Conservation (phyloP, 37 sponge, comb jelly and placozoan species). For the Hexactinellida sp. region DNA sequence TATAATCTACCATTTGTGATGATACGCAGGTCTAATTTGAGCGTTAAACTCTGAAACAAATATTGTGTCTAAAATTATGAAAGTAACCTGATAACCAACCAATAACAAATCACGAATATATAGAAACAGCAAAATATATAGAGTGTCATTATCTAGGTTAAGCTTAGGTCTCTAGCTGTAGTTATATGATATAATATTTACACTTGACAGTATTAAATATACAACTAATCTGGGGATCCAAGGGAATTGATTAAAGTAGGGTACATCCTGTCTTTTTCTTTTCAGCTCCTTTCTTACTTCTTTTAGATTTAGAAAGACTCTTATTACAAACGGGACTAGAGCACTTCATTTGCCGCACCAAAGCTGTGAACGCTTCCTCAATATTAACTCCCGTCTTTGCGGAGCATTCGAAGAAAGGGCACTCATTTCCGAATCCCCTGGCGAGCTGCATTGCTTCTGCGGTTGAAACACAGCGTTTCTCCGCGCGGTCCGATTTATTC, state of each 20-base stretch:
- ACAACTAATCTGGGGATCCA: background rate
- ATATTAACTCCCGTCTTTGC: background rate
- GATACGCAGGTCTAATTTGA: too few species aligned
- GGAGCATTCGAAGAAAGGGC: background rate
- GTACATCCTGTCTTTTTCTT: background rate
- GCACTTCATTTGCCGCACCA: background rate
- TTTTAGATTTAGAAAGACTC: background rate
- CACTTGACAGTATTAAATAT: background rate
- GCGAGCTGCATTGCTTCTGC: background rate
- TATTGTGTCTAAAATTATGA: too few species aligned
- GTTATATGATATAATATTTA: background rate
- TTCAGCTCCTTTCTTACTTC: background rate
- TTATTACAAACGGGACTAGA: background rate
- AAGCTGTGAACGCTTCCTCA: background rate
- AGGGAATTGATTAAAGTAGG: background rate
- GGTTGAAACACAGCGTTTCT: background rate
- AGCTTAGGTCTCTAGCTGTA: too few species aligned
- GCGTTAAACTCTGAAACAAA: too few species aligned
- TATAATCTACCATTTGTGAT: too few species aligned
- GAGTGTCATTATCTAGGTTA: too few species aligned
- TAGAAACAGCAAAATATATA: too few species aligned
- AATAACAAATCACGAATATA: too few species aligned
- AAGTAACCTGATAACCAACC: too few species aligned
- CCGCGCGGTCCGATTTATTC: background rate
- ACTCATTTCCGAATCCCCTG: background rate